phyloP scores from a whole-genome alignment of 1,140 invertebrate species.

The Acyrthosiphon pisum region DNA sequence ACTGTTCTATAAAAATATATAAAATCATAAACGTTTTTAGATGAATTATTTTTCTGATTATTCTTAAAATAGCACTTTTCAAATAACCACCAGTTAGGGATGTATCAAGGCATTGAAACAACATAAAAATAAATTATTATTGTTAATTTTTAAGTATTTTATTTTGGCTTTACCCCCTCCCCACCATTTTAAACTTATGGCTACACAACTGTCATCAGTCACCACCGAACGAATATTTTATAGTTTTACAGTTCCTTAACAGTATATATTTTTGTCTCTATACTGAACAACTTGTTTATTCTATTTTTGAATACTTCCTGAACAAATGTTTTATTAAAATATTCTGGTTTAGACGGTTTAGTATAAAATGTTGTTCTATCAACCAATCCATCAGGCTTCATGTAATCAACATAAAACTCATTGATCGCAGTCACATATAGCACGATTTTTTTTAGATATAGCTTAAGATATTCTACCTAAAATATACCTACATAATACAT shows the following conservation, averaged over 20 bases:
- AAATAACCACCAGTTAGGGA: slow-evolving; percentile 5
- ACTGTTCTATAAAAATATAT: background rate
- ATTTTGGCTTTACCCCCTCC: too few species aligned
- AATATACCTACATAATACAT: slow-evolving; percentile 59
- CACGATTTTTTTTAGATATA: slow-evolving; percentile 77
- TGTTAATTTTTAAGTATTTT: too few species aligned
- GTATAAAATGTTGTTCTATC: slow-evolving; percentile 73
- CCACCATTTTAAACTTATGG: too few species aligned
- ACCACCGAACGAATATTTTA: slow-evolving; percentile 19
- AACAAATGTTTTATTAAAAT: background rate
- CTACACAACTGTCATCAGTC: too few species aligned
- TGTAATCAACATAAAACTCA: slow-evolving; percentile 80
- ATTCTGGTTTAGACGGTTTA: slow-evolving; percentile 67
- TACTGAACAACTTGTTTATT: background rate
- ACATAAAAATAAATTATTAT: too few species aligned
- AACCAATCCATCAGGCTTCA: slow-evolving; percentile 74
- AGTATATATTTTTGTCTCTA: background rate
- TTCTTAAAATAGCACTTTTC: background rate
- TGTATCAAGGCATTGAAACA: too few species aligned
- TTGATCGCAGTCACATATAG: slow-evolving; percentile 78
- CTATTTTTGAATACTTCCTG: slow-evolving; percentile 19
- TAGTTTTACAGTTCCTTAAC: background rate
- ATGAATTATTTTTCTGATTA: background rate
- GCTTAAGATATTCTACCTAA: slow-evolving; percentile 72
- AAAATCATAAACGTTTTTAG: background rate